Evolutionary conservation across 2,888 invertebrate genomes (phyloP).

Genomic region (Drosophila cognata): DNA sequence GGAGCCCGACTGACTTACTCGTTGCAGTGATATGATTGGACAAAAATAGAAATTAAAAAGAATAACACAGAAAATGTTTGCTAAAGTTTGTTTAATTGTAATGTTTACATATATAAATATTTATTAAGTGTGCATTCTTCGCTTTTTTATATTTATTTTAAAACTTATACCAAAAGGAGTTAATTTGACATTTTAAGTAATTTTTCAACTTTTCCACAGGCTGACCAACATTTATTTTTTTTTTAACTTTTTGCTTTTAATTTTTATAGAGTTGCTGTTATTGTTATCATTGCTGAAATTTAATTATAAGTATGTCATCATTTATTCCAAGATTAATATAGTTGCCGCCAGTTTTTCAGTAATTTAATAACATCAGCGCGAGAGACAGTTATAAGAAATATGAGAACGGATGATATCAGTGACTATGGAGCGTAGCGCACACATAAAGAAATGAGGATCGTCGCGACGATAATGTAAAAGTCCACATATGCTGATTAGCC

Average conservation of each 20-base stretch:
- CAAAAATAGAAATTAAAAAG: neutral
- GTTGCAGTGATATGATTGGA: neutral
- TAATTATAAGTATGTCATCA: neutral
- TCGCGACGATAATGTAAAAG: no score
- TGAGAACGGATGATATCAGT: no score
- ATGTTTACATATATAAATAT: neutral
- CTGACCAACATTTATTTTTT: neutral
- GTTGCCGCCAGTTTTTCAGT: no score
- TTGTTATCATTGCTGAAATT: neutral
- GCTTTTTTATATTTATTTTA: no score
- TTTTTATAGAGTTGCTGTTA: neutral
- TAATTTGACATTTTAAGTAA: no score
- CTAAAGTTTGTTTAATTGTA: neutral
- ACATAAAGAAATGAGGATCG: no score
- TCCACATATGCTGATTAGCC: no score
- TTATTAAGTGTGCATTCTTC: no score
- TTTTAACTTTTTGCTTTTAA: fast-evolving
- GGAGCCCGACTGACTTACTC: no score
- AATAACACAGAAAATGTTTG: neutral
- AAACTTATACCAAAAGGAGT: fast-evolving
- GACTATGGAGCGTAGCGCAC: fast-evolving
- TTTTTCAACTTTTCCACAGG: neutral
- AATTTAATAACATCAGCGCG: no score
- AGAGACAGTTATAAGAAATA: no score
- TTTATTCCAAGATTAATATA: neutral